These are phyloP conservation scores for Girardinus metallicus DNA, from an alignment of 2,797 vertebrate genomes.

Conservation along the genomic window DNA sequence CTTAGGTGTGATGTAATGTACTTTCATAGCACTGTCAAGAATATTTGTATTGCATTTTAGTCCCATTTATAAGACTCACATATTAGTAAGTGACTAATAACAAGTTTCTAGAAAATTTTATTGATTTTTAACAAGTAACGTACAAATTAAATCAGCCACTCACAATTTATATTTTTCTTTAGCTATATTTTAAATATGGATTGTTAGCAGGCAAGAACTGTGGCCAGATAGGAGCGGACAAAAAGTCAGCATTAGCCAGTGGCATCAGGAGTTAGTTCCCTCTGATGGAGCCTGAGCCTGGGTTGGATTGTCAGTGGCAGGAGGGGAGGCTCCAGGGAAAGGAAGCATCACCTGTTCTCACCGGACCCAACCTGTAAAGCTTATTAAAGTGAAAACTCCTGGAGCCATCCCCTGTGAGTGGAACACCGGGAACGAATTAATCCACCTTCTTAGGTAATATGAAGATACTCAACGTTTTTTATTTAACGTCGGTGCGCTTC, in stretches of 20 bases:
- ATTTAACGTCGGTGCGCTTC: not conserved
- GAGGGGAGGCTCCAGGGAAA: not conserved
- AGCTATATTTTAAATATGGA: too few species aligned
- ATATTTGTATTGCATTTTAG: too few species aligned
- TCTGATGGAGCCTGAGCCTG: not conserved
- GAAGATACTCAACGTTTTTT: not conserved
- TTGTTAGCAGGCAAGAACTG: not conserved
- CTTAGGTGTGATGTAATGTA: too few species aligned
- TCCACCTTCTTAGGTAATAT: not conserved
- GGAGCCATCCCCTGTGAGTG: not conserved
- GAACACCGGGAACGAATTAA: not conserved
- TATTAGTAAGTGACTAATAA: too few species aligned
- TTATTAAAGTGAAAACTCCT: conserved; percentile 6
- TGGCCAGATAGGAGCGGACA: not conserved
- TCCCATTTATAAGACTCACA: too few species aligned
- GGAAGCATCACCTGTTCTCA: conserved; percentile 5
- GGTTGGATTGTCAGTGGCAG: conserved; percentile 9
- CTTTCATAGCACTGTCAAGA: too few species aligned
- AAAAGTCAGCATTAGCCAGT: not conserved
- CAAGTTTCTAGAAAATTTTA: too few species aligned
- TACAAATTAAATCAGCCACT: too few species aligned
- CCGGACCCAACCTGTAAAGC: conserved; percentile 5
- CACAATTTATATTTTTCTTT: too few species aligned
- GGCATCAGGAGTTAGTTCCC: not conserved
- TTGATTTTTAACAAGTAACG: too few species aligned